Conservation (phyloP, 2,113 vertebrate genomes). For the Oxyura jamaicensis region DNA sequence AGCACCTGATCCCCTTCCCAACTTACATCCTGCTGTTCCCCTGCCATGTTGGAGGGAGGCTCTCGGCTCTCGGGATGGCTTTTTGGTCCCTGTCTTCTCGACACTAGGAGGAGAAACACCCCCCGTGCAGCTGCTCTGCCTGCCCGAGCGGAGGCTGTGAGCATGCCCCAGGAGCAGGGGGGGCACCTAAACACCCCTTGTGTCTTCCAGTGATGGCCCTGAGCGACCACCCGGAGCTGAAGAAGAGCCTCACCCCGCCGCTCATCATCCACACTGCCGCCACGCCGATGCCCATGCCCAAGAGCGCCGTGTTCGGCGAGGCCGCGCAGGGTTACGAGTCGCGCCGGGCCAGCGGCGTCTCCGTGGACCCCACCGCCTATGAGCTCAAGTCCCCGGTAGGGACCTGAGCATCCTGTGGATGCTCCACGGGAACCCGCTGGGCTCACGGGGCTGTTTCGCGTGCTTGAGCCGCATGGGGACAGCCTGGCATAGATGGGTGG, state of each 20-base stretch:
- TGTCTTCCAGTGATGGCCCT: constrained; percentile 84
- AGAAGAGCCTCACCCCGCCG: constrained; percentile 89
- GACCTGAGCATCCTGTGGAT: fast-evolving
- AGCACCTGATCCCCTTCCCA: neutral
- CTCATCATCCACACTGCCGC: constrained; percentile 96
- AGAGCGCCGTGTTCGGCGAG: constrained; percentile 82
- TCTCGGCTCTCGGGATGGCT: neutral
- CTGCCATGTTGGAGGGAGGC: neutral
- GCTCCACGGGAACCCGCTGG: neutral
- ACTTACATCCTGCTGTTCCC: neutral
- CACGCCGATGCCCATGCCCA: constrained; percentile 94
- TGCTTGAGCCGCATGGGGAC: too few relatives aligned
- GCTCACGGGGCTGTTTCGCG: neutral
- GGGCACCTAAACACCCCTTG: neutral
- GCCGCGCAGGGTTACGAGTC: constrained; percentile 74
- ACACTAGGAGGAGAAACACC: neutral
- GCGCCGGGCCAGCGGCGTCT: constrained; percentile 85
- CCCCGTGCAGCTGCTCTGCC: fast-evolving
- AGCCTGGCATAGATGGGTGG: fast-evolving
- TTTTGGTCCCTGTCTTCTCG: neutral
- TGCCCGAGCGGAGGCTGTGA: neutral
- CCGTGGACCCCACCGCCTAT: constrained; percentile 79
- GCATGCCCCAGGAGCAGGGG: fast-evolving
- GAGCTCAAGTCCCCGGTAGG: constrained; percentile 92
- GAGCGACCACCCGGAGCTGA: constrained; percentile 89